Base-by-base conservation (phyloP, 2,888 invertebrate genomes). In the Cyrtodaria siliqua region DNA sequence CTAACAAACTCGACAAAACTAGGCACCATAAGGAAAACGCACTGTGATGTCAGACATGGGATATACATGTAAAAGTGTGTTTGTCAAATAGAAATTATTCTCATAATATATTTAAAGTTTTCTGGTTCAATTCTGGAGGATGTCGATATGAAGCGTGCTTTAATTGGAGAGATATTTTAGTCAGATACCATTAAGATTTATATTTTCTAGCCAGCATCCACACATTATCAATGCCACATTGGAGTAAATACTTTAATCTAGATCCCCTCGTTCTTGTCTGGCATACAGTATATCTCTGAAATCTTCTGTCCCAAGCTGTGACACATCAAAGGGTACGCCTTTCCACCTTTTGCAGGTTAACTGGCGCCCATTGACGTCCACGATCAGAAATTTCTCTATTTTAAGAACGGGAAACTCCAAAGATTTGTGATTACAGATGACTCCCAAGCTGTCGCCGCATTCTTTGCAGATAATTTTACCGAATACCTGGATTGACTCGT, bases 261-360 rank as follows among this genome's bases (percentile, higher is more conserved):
- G 18, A 49, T 56, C 68, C 18, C 64, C 76, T 59, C 24, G 40
- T 8, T 67, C 69, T 47, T 59, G 33, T 4, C 67, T 50, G 38
- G 52, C 50, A 20, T 38, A 40, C 0, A 80, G n/a, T n/a, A 81
- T 74, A 23, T 66, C 68, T 38, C 56, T 70, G 27, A 82, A 77
- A 60, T 86, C 85, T 0, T 83, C 69, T 8, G 62, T 69, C 2
- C 74, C 67, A 0, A 88, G 62, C 20, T 77, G 69, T 9, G 50
- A 2, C 6, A 83, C 79, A 14, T 27, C 16, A 49, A 86, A 85
- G 0, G 86, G 86, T 1, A 68, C 83, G 38, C 75, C 62, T 60
- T 87, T 88, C 87, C 88, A 88, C 50, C 74, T 73, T 56, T 84
- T 86, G 27, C 75, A 79, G 1, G 79, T 75, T 44, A 79, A 79